phyloP scores from a whole-genome alignment of 1,140 invertebrate species.

The Drosophila pruinosa region DNA sequence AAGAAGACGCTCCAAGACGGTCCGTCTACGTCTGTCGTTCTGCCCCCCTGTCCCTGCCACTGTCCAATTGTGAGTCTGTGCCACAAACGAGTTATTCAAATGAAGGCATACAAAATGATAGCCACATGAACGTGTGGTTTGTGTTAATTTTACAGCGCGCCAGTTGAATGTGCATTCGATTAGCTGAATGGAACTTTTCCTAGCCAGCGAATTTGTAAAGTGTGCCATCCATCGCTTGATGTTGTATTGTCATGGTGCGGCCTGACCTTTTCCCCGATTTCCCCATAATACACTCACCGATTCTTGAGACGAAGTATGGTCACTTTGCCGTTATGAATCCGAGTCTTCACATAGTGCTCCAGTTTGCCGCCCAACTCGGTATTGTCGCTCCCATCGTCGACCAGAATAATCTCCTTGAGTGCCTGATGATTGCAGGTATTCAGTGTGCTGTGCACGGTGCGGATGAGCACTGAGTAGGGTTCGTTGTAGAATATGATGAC shows the following conservation, averaged over 20 bases:
- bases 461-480: slow-evolving; percentile 91
- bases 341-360: slow-evolving; percentile 89
- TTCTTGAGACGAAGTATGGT: slow-evolving; percentile 89
- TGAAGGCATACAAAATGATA: slow-evolving; percentile 44
- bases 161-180: slow-evolving; percentile 55
- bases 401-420: slow-evolving; percentile 92
- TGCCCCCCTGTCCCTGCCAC: not conserved
- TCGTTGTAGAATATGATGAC: slow-evolving; percentile 96
- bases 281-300: slow-evolving; percentile 83
- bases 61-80: slow-evolving; percentile 38
- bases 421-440: slow-evolving; percentile 88
- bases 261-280: not conserved
- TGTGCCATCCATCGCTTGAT: slow-evolving; percentile 23
- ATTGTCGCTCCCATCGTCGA: slow-evolving; percentile 94
- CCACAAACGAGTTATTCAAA: slow-evolving; percentile 75
- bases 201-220: slow-evolving; percentile 28
- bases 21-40: not conserved
- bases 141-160: slow-evolving; percentile 36
- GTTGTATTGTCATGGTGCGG: not conserved
- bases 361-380: slow-evolving; percentile 90
- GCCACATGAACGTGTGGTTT: slow-evolving; percentile 37
- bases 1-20: slow-evolving; percentile 57
- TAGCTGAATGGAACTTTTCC: slow-evolving; percentile 68
- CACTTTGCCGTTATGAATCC: slow-evolving; percentile 87
- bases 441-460: slow-evolving; percentile 94